Evolutionary conservation across 2,888 invertebrate species (phyloP), one percentile per base, ranked within the genome.

Genomic region (Trileptium ribeirensis): DNA sequence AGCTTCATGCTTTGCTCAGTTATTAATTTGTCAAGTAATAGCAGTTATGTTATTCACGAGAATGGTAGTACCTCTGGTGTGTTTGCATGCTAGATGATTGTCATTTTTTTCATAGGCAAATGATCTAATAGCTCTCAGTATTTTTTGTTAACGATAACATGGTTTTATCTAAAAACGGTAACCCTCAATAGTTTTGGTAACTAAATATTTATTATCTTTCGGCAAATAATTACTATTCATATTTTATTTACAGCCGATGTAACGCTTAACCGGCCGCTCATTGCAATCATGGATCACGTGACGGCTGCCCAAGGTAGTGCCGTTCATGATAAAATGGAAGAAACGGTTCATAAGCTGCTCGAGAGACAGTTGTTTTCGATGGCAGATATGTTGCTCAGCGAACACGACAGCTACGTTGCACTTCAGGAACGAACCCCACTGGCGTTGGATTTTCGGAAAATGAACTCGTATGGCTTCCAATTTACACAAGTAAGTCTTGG

Each of bases 231-330:
- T n/a, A n/a, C n/a, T n/a, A n/a, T n/a, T n/a, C n/a, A n/a, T n/a
- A n/a, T n/a, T n/a, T n/a, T n/a, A 51, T 70, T 78, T 78, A 3
- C 67, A 78, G 79, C 51, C 31, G 85, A 86, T 0, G 86, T 86
- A 3, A 86, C 86, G 78, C 83, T 89, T 39, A 89, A 89, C 83
- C 86, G 87, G 29, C 89, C 88, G 37, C 85, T 88, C 67, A 87
- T 89, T 78, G 86, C 86, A 74, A 85, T 89, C 74, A 79, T 89
- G 79, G 87, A 87, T 82, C 87, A 87, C 82, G 87, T 86, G 0
- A 81, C 84, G 8, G 83, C 83, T 64, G 83, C 83, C 74, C 86
- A 86, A 40, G 83, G 83, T 1, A 31, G 40, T 0, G 33, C 24
- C 8, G 79, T 80, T 24, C 85, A 86, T 74, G 31, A 74, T 2